Base-by-base conservation (phyloP, 2,888 invertebrate species). In the Podotricha telesiphe region DNA sequence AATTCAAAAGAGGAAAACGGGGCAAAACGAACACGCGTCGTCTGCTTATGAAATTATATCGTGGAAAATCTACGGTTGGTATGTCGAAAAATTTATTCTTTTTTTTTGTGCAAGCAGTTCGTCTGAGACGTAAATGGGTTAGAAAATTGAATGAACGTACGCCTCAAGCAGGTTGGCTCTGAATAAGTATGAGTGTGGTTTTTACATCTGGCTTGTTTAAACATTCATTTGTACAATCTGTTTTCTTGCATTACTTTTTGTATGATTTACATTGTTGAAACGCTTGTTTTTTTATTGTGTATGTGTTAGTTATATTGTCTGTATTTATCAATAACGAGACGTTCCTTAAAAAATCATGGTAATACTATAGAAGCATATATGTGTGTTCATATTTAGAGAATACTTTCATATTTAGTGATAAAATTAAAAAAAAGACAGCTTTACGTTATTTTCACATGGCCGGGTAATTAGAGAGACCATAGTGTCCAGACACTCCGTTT, bases 71-170 rank as follows among this genome's bases (percentile, higher is more conserved):
- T 85, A 86, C 87, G 84, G 85, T 82, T 79, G 76, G 77, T 73
- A 85, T 83, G 83, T 83, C 79, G 85, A 83, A 84, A 86, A 85
- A 86, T 86, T 79, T 78, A 76, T 79, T 77, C 82, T 28, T 80
- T 73, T 82, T 84, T 83, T 84, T 81, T 80, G 79, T 80, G 81
- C 84, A 83, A 83, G 83, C 84, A 84, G 85, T 86, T 78, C 86
- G 90, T 90, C 91, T 91, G 90, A 86, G 87, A 86, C 86, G 90
- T 89, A 93, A 93, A 92, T 93, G 92, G 92, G 92, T 93, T 93
- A 92, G 92, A 92, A 93, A 93, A 93, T 92, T 91, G 91, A 91
- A 89, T 92, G 89, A 91, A 82, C 83, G 80, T 84, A 82, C 84
- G 82, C 83, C 82, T 77, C 82, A 82, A 84, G 82, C 85, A 79